Base-by-base conservation (phyloP, 2,888 invertebrate species). In the Melanargia galathea region DNA sequence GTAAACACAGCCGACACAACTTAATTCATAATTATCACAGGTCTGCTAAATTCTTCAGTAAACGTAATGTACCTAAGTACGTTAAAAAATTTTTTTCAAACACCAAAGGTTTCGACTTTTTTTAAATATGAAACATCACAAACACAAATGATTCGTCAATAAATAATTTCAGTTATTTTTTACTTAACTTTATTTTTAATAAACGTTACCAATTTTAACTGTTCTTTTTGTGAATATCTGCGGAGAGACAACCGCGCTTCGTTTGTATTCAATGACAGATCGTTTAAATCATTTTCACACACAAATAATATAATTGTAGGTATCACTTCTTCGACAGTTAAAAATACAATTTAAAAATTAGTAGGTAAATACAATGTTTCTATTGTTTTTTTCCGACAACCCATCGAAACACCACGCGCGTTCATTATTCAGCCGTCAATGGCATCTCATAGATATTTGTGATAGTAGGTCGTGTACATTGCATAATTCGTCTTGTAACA, bases 351-450 rank as follows among this genome's bases (percentile, higher is more conserved):
- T 30, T 6, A 30, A 30, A 30, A 30, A 30, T 30, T n/a, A n/a
- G n/a, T n/a, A n/a, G n/a, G n/a, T n/a, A 30, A 13, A 11, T 13
- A 13, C 13, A 3, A 35, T 35, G 35, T 13, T 2, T 35, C 2
- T 11, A 35, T 11, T 13, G 4, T 20, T 20, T 45, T 22, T 46
- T 49, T 16, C 8, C 7, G 16, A 26, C 30, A 16, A 8, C 51
- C 16, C 22, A 45, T 52, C 60, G 54, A 62, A 61, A 54, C 40
- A 64, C 60, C 63, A 61, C 67, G 20, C 55, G 43, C 40, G 26
- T 26, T 16, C 24, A 43, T 16, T 10, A 40, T 40, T 16, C 40
- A 55, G 40, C 24, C 55, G 26, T 55, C 55, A 40, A 55, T 43
- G 55, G 16, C 18, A n/a, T n/a, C n/a, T n/a, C n/a, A n/a, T 10